These are phyloP conservation scores for Synergus itoensis DNA, from an alignment of 2,888 invertebrate genomes.

Conservation along the genomic window DNA sequence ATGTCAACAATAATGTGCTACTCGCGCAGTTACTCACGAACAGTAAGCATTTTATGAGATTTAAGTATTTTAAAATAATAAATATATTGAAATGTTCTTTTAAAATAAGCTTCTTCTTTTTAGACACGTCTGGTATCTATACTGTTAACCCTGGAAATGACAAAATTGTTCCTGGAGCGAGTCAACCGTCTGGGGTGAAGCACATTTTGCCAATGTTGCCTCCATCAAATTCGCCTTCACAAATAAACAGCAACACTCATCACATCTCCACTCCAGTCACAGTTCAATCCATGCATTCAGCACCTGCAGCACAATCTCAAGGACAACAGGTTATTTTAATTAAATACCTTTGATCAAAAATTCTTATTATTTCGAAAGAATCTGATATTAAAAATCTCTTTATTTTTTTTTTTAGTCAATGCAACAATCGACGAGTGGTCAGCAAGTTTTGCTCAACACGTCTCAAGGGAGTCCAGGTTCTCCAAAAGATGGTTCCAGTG, in stretches of 20 bases:
- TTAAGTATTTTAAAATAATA: no score
- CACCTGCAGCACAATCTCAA: conserved; percentile 63
- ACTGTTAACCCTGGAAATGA: conserved; percentile 79
- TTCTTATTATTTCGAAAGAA: conserved; percentile 9
- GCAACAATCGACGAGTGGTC: conserved; percentile 62
- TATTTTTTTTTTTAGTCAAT: conserved; percentile 48
- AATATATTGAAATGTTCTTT: no score
- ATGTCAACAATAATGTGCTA: conserved; percentile 85
- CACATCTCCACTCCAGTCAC: conserved; percentile 78
- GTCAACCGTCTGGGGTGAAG: conserved; percentile 72
- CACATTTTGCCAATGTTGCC: conserved; percentile 79
- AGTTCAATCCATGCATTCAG: conserved; percentile 75
- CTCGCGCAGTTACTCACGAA: conserved; percentile 90
- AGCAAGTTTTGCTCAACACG: conserved; percentile 65
- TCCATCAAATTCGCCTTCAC: conserved; percentile 47
- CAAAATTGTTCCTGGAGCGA: conserved; percentile 66
- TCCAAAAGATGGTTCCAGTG: conserved; percentile 71
- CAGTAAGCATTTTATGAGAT: conserved; percentile 79
- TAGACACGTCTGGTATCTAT: conserved; percentile 78
- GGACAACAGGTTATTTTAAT: conserved; percentile 60
- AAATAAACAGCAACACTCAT: conserved; percentile 73
- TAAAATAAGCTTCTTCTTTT: not conserved
- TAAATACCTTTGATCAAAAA: not conserved
- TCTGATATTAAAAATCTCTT: no score
- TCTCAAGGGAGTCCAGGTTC: conserved; percentile 72